These are phyloP conservation scores for Elephantulus edwardii DNA, from an alignment of 2,113 vertebrate genomes.

Conservation along the genomic window DNA sequence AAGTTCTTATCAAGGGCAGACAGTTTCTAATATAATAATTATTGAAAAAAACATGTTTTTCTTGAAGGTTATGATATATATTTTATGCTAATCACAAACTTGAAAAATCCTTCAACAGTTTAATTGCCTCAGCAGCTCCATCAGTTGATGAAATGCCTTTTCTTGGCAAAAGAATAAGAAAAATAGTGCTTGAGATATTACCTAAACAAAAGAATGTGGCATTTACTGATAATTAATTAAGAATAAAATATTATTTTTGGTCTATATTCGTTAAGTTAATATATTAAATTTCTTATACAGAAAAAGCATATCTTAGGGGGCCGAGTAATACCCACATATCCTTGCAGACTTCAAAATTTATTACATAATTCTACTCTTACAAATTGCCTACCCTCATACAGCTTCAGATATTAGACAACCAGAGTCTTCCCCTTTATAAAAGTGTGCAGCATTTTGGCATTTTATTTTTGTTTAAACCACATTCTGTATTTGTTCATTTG, in stretches of 20 bases:
- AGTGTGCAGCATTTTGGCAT: conserved; percentile 63
- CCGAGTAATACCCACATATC: neutral
- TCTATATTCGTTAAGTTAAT: conserved; percentile 51
- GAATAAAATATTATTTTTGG: conserved; percentile 56
- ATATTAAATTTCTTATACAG: conserved; percentile 58
- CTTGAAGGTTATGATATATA: conserved; percentile 5
- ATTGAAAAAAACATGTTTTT: neutral
- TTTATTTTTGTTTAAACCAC: conserved; percentile 65
- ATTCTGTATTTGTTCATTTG: conserved; percentile 77
- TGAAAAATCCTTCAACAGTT: conserved; percentile 15
- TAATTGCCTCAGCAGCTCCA: neutral
- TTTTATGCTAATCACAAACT: neutral
- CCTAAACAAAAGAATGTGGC: neutral
- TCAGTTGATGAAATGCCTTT: neutral
- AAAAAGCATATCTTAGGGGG: neutral
- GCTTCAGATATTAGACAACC: conserved; percentile 46
- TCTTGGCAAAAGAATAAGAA: neutral
- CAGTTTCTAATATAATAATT: conserved; percentile 28
- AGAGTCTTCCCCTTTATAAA: conserved; percentile 64
- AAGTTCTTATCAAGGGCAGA: neutral
- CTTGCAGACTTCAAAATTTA: neutral
- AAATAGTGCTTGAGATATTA: neutral
- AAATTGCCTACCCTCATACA: neutral
- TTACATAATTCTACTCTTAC: neutral
- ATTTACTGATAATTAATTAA: neutral